Percentiles rank a stretch among this genome's conserved stretches.
These are phyloP conservation scores for Tenthredo distinguenda DNA, from an alignment of 2,888 invertebrate species.

Conservation along the genomic window DNA sequence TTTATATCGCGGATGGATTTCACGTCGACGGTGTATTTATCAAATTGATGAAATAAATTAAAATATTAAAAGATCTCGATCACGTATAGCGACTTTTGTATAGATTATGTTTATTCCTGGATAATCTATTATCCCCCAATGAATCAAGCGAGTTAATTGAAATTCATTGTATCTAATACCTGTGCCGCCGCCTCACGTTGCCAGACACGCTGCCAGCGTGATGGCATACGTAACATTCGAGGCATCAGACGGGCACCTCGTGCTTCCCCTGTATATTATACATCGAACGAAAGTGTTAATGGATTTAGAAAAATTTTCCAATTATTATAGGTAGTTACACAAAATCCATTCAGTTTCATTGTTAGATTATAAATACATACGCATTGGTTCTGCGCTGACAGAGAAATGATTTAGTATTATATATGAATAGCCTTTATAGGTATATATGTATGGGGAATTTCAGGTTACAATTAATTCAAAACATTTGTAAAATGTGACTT, in stretches of 20 bases:
- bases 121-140: neutral
- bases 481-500: no score
- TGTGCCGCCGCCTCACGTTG: neutral
- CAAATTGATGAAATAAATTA: neutral
- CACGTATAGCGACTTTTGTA: neutral
- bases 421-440: neutral
- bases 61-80: neutral
- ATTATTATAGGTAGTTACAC: neutral
- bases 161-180: slow-evolving; percentile 10
- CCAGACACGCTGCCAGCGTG: neutral
- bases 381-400: neutral
- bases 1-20: neutral
- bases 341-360: neutral
- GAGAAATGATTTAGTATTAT: neutral
- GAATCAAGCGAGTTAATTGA: slow-evolving; percentile 1
- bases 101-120: neutral
- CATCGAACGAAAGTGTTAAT: neutral
- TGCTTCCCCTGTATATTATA: neutral
- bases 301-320: neutral
- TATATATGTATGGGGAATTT: no score
- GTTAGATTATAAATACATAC: neutral
- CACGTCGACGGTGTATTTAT: neutral
- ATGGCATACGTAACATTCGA: neutral
- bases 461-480: no score
- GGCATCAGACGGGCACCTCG: neutral